Evolutionary conservation across 2,113 vertebrate genomes (phyloP).

Genomic region (Semnornis frantzii): DNA sequence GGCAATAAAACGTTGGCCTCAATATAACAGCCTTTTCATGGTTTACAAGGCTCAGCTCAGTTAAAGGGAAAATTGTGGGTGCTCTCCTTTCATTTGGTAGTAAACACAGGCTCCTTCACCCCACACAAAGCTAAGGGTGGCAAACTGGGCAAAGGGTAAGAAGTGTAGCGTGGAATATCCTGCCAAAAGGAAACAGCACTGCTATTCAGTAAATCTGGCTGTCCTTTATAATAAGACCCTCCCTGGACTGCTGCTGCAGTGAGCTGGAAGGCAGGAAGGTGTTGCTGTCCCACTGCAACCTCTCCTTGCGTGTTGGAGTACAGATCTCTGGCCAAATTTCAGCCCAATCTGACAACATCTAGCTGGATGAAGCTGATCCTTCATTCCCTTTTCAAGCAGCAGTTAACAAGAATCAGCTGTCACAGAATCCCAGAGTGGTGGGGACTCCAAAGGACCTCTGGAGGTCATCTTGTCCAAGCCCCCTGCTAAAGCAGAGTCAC

Average conservation of each 20-base stretch:
- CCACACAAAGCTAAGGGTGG: conserved; percentile 30
- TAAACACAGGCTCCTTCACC: conserved; percentile 48
- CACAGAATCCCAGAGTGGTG: neutral
- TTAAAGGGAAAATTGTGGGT: conserved; percentile 57
- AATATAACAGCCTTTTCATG: conserved; percentile 36
- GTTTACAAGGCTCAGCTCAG: conserved; percentile 41
- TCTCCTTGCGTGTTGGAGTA: neutral
- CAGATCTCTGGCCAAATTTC: neutral
- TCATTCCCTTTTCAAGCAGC: neutral
- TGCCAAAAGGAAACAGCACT: neutral
- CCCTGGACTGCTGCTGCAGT: neutral
- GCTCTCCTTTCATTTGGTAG: conserved; percentile 42
- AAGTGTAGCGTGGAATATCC: neutral
- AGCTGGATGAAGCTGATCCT: neutral
- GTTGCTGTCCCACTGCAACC: neutral
- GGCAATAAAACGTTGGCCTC: conserved; percentile 32
- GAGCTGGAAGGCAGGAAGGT: neutral
- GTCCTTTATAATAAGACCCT: neutral
- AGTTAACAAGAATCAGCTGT: neutral
- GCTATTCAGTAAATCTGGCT: neutral
- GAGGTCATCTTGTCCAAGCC: neutral
- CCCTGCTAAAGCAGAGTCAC: neutral
- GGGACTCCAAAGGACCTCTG: neutral
- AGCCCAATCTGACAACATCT: neutral
- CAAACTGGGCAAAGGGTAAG: neutral